Percentiles rank a stretch among this genome's conserved stretches.
Evolutionary conservation across 2,113 vertebrate genomes (phyloP).

Genomic region (Aphelocoma coerulescens): DNA sequence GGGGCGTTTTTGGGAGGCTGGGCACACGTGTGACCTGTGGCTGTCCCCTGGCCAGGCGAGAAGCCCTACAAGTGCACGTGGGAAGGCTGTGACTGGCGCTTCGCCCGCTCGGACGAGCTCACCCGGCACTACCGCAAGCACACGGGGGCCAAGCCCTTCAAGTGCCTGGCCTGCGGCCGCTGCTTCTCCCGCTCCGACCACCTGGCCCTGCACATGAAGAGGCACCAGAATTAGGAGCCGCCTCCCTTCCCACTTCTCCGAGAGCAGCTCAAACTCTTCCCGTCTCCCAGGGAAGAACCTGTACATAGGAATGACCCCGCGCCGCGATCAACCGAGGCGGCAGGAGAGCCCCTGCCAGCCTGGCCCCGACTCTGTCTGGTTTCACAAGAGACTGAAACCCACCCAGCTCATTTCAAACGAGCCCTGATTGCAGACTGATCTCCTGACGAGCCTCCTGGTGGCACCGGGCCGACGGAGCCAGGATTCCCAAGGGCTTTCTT

Average conservation of each 20-base stretch:
- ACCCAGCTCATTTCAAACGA: neutral
- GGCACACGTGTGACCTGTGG: neutral
- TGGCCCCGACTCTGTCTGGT: neutral
- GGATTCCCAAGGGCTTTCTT: neutral
- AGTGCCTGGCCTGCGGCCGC: constrained; percentile 82
- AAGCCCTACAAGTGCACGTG: constrained; percentile 73
- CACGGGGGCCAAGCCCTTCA: constrained; percentile 88
- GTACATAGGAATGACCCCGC: neutral
- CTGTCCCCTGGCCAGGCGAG: constrained; percentile 61
- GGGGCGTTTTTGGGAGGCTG: neutral
- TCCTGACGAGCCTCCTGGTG: neutral
- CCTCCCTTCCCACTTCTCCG: neutral
- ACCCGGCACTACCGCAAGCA: constrained; percentile 87
- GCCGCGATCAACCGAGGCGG: neutral
- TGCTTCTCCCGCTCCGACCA: constrained; percentile 90
- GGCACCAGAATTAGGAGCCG: constrained; percentile 81
- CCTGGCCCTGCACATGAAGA: constrained; percentile 89
- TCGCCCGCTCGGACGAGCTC: constrained; percentile 87
- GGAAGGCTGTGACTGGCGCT: constrained; percentile 87
- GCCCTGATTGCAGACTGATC: neutral
- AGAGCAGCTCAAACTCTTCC: constrained; percentile 11
- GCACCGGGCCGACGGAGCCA: neutral
- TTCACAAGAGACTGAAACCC: neutral
- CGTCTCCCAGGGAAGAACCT: neutral
- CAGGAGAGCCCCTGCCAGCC: neutral